Evolutionary conservation across 2,888 invertebrate species (phyloP).

Genomic region (Pandemis corylana): DNA sequence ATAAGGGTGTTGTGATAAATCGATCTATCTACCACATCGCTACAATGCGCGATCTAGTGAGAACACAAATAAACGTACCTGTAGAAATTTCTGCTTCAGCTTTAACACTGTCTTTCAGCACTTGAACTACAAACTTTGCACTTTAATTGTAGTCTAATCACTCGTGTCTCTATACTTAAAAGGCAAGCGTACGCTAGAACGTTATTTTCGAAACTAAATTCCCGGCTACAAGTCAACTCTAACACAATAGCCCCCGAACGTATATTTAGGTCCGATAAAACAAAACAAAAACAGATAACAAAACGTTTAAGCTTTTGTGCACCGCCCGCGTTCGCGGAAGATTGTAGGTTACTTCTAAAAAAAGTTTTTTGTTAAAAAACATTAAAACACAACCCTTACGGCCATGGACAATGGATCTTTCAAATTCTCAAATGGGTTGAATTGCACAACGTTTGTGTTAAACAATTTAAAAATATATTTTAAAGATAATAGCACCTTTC

Average conservation of each 20-base stretch:
- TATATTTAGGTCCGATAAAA: slow-evolving; percentile 82
- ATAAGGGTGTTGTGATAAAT: slow-evolving; percentile 38
- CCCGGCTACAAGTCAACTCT: slow-evolving; percentile 66
- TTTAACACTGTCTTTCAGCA: slow-evolving; percentile 21
- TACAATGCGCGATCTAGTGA: slow-evolving; percentile 22
- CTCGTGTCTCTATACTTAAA: neutral
- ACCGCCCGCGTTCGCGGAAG: slow-evolving; percentile 78
- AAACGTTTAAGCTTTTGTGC: slow-evolving; percentile 75
- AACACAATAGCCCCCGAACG: slow-evolving; percentile 79
- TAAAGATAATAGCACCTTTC: slow-evolving; percentile 51
- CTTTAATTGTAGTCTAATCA: neutral
- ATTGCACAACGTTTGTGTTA: slow-evolving; percentile 53
- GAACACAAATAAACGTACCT: slow-evolving; percentile 24
- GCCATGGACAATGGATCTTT: slow-evolving; percentile 66
- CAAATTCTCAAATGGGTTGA: slow-evolving; percentile 71
- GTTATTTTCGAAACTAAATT: slow-evolving; percentile 82
- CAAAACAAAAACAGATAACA: slow-evolving; percentile 77
- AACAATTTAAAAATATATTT: slow-evolving; percentile 46
- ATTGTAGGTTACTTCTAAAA: slow-evolving; percentile 64
- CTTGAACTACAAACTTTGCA: slow-evolving; percentile 19
- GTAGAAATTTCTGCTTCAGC: slow-evolving; percentile 10
- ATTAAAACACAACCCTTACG: slow-evolving; percentile 74
- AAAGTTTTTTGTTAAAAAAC: slow-evolving; percentile 65
- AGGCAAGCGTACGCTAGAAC: slow-evolving; percentile 73
- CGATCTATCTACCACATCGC: slow-evolving; percentile 26